Base-by-base conservation (phyloP, 1,140 invertebrate genomes). In the Arion vulgaris region DNA sequence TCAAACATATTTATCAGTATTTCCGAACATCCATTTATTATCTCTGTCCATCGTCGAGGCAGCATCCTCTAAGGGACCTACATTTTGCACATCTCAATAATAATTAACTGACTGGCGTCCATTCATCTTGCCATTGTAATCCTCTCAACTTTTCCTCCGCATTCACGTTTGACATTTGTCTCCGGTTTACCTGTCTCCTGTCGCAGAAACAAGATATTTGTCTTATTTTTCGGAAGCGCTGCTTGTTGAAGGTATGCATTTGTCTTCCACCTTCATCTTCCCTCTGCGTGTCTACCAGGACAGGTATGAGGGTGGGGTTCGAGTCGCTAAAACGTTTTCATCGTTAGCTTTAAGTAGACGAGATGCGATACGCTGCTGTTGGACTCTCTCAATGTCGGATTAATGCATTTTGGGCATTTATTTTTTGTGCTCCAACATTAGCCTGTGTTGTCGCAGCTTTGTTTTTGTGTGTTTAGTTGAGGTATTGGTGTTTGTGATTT, bases 211-310 rank as follows among this genome's bases (percentile, higher is more conserved):
- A 53, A 75, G 49, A 75, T 36, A 75, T 75, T 75, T 49, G 45
- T 75, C 73, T 53, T 39, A 13, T 39, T 45, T 53, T 75, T 49
- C 32, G 39, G 73, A 45, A 34, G 45, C 73, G 73, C 1, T 0
- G 2, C 9, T 13, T 34, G 45, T 75, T 75, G 73, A 75, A 75
- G 73, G 41, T 32, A 53, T 7, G 28, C 73, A 75, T 75, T 75
- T 75, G 73, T 75, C 73, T 75, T 75, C 13, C 38, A 17, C 26
- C 41, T 41, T 26, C 38, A 1, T 13, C 28, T 39, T 13, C 26
- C 71, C 13, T 41, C 36, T 72, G 36, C 71, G 23, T 39, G 71
- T 72, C 23, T 23, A 9, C 9, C 9, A 15, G 41, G 32, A 49
- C 45, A 75, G 73, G 73, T 51, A 51, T 28, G 45, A 28, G 73